Conservation (phyloP, 2,113 vertebrate species). For the Neogale vison region DNA sequence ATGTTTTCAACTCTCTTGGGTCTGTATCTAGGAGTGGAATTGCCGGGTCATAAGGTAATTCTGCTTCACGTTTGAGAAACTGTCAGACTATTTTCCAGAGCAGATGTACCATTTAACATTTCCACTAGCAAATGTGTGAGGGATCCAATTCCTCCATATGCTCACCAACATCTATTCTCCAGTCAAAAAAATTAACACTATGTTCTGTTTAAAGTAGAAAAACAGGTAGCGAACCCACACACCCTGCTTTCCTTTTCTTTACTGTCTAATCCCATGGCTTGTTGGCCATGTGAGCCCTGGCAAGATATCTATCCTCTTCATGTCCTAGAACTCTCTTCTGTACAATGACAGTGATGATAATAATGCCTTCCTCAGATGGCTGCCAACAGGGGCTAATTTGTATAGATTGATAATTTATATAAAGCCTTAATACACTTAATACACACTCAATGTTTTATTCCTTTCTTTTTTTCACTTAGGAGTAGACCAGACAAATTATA, state of each 20-base stretch:
- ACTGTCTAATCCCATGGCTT: neutral
- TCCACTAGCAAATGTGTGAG: neutral
- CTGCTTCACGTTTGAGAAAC: neutral
- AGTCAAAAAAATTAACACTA: neutral
- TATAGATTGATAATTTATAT: neutral
- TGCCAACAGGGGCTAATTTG: neutral
- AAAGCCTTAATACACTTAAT: neutral
- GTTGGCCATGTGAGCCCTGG: neutral
- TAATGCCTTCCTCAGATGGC: neutral
- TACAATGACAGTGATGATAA: neutral
- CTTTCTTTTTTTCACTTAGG: neutral
- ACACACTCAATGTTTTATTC: neutral
- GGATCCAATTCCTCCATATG: neutral
- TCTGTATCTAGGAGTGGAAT: neutral
- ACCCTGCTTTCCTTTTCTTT: neutral
- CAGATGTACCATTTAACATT: neutral
- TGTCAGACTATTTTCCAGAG: neutral
- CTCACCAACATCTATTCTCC: neutral
- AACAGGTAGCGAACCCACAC: neutral
- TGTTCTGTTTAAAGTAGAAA: neutral
- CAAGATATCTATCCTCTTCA: neutral
- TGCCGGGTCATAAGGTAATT: neutral
- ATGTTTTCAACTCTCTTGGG: neutral
- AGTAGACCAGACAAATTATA: neutral
- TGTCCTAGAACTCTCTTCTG: neutral